phyloP scores from a whole-genome alignment of 2,888 invertebrate genomes.

The Lasioglossum leucozonium region DNA sequence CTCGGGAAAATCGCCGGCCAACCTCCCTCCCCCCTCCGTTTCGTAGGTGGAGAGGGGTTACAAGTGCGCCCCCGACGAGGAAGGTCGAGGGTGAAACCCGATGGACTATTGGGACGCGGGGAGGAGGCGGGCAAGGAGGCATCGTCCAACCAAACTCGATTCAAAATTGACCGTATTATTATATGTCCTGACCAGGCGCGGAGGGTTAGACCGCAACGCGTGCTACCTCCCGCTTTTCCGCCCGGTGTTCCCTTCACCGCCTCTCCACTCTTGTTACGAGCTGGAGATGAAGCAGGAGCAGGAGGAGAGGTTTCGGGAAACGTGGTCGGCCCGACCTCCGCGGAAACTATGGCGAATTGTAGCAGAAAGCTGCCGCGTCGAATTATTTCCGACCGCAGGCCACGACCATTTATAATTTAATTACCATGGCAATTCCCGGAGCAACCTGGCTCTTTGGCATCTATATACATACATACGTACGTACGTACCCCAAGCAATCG shows the following conservation, averaged over 20 bases:
- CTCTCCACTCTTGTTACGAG: constrained; percentile 48
- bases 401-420: constrained; percentile 81
- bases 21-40: constrained; percentile 49
- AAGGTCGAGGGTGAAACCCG: constrained; percentile 50
- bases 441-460: constrained; percentile 65
- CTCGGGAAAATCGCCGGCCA: constrained; percentile 74
- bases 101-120: constrained; percentile 52
- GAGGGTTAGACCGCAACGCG: constrained; percentile 71
- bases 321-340: constrained; percentile 70
- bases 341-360: constrained; percentile 76
- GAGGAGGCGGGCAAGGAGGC: constrained; percentile 54
- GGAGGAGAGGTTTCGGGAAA: constrained; percentile 70
- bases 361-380: constrained; percentile 79
- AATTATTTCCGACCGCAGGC: constrained; percentile 83
- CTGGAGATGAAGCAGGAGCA: constrained; percentile 54
- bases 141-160: constrained; percentile 77
- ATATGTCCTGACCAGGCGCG: constrained; percentile 74
- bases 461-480: constrained; percentile 34
- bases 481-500: constrained; percentile 35
- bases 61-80: constrained; percentile 35
- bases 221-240: constrained; percentile 58
- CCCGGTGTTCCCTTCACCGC: constrained; percentile 43
- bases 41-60: constrained; percentile 58
- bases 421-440: constrained; percentile 78
- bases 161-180: constrained; percentile 82